Evolutionary conservation across 2,888 invertebrate species (phyloP), one percentile per base, ranked within the genome.

Genomic region (Drosophila kokeensis): DNA sequence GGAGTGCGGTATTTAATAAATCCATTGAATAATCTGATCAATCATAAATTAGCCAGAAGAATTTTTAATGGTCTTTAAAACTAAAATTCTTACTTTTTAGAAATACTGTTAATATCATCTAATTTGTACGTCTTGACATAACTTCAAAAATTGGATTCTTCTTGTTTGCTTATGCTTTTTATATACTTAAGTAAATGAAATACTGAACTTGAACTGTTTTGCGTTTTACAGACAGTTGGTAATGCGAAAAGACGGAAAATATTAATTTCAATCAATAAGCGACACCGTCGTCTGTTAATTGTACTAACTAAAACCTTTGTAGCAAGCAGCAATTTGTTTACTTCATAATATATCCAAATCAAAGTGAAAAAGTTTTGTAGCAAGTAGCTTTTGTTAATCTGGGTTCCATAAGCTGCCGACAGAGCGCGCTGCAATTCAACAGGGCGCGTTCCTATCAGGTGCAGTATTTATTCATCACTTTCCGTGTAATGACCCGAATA

Each of bases 341-440:
- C 45, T 6, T 11, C 11, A 5, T 38, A 3, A 18, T 2, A 38
- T n/a, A n/a, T 38, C 38, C 18, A n/a, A 38, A 36, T 36, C 15
- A 36, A 15, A 36, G 36, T 11, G 1, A 1, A 30, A 27, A 18
- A 57, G 53, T 34, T 36, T 7, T 4, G 21, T 21, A 52, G 50
- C 57, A 53, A 42, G 1, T 15, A 45, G 60, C 58, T 34, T 40
- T 58, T 38, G 7, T 7, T 48, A 10, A n/a, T 5, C 0, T 1
- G 4, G 15, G 5, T 49, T 57, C 1, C 8, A 38, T 29, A 50
- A 50, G 34, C 3, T 24, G 2, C 18, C 72, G 29, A 48, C 21
- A 76, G 62, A 71, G 54, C 2, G 13, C 36, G 50, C 29, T 38
- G 13, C n/a, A 45, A 30, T 15, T 29, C 5, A 4, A 32, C 21